phyloP scores from a whole-genome alignment of 2,797 vertebrate species.

The Pelobates cultripes region DNA sequence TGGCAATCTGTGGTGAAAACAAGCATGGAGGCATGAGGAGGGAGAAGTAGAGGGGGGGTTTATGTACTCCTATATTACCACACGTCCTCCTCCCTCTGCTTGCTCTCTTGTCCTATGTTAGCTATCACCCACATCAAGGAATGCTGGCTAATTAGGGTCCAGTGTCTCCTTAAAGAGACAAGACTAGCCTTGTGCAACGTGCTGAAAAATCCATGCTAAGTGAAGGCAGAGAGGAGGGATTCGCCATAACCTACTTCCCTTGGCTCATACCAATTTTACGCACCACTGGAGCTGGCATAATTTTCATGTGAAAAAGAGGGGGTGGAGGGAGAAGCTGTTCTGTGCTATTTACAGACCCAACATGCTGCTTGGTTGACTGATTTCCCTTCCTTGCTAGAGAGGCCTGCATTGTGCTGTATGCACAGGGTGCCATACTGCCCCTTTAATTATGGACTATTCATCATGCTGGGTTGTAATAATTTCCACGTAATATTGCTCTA shows the following conservation, averaged over 20 bases:
- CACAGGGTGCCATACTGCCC: too few species aligned
- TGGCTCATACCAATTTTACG: conserved; percentile 72
- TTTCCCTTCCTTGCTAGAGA: conserved; percentile 18
- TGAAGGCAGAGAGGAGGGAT: conserved; percentile 64
- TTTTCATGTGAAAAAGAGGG: conserved; percentile 64
- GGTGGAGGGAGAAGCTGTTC: conserved; percentile 56
- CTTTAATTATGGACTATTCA: too few species aligned
- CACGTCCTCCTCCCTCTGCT: conserved; percentile 40
- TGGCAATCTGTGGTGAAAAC: conserved; percentile 60
- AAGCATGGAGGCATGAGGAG: conserved; percentile 52
- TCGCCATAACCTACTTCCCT: conserved; percentile 63
- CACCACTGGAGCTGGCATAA: conserved; percentile 70
- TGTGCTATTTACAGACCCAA: conserved; percentile 49
- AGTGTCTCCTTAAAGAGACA: conserved; percentile 70
- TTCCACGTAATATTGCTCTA: too few species aligned
- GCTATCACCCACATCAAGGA: conserved; percentile 58
- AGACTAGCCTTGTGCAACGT: conserved; percentile 68
- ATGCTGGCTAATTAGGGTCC: conserved; percentile 72
- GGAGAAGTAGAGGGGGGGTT: not conserved
- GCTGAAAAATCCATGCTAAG: conserved; percentile 66
- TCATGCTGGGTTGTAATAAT: too few species aligned
- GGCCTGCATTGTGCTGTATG: not conserved
- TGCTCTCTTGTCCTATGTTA: conserved; percentile 49
- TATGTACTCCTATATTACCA: conserved; percentile 49
- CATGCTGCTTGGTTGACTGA: conserved; percentile 46